Conservation (phyloP, 2,113 vertebrate species). For the Labrus mixtus region DNA sequence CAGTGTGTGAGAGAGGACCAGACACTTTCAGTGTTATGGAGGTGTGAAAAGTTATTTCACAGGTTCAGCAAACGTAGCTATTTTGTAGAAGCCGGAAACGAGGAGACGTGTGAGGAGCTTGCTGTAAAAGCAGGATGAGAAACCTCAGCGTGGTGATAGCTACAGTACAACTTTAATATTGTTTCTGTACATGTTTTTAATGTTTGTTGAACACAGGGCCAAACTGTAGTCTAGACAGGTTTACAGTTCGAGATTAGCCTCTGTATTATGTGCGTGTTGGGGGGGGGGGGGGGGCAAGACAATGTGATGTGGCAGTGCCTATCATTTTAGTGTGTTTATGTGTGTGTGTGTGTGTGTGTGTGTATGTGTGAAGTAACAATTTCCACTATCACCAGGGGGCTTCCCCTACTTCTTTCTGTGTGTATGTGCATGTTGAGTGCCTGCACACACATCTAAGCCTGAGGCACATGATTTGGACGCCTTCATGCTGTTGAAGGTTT, state of each 20-base stretch:
- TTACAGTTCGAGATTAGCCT: conserved; percentile 26
- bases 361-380: conserved; percentile 33
- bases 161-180: not conserved
- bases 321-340: conserved; percentile 1
- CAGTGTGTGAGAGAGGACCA: not conserved
- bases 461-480: conserved; percentile 42
- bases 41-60: conserved; percentile 13
- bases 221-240: conserved; percentile 46
- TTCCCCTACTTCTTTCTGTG: conserved; percentile 21
- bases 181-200: conserved; percentile 16
- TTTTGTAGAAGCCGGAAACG: not conserved
- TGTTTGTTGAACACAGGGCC: conserved; percentile 4
- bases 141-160: not conserved
- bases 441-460: conserved; percentile 24
- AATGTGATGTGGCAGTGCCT: conserved; percentile 24
- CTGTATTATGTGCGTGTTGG: conserved; percentile 9
- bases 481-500: conserved; percentile 23
- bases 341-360: conserved; percentile 5
- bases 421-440: conserved; percentile 11
- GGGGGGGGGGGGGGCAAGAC: conserved; percentile 38
- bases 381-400: conserved; percentile 47
- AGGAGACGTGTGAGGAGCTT: not conserved
- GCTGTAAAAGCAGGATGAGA: conserved; percentile 11
- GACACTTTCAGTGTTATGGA: not conserved
- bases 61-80: not conserved